These are phyloP conservation scores for Axea sp. DNA, from an alignment of 2,888 invertebrate species.

Conservation along the genomic window DNA sequence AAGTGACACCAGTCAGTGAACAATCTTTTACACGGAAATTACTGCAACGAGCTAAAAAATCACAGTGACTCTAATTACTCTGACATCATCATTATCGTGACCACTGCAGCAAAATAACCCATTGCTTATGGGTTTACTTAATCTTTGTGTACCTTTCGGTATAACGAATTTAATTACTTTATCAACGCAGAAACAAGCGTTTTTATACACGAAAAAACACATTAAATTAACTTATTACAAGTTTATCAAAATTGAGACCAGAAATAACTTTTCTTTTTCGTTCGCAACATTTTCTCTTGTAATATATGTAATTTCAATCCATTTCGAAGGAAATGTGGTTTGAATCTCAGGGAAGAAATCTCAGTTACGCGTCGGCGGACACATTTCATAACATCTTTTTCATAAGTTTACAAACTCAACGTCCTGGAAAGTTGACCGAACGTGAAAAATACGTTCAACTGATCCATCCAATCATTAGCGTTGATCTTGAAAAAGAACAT, in stretches of 20 bases:
- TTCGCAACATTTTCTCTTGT: too few relatives aligned
- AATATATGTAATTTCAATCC: too few relatives aligned
- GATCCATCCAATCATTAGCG: too few relatives aligned
- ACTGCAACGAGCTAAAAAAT: constrained; percentile 37
- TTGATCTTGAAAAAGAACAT: too few relatives aligned
- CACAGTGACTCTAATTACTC: constrained; percentile 29
- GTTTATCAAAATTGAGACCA: too few relatives aligned
- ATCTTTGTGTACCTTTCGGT: constrained; percentile 18
- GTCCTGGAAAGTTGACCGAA: constrained; percentile 70
- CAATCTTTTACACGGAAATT: constrained; percentile 33
- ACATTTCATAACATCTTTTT: constrained; percentile 69
- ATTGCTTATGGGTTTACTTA: constrained; percentile 41
- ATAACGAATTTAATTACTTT: too few relatives aligned
- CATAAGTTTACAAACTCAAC: constrained; percentile 65
- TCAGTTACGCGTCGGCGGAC: constrained; percentile 55
- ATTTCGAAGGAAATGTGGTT: too few relatives aligned
- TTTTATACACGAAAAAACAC: too few relatives aligned
- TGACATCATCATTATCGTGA: constrained; percentile 39
- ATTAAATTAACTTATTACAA: too few relatives aligned
- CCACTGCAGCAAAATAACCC: constrained; percentile 24
- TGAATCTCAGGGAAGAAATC: too few relatives aligned
- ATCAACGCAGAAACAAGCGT: too few relatives aligned
- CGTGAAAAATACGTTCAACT: constrained; percentile 65
- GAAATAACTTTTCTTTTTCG: too few relatives aligned
- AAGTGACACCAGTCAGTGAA: constrained; percentile 38